Evolutionary conservation across 2,888 invertebrate genomes (phyloP).

Genomic region (Drosophila prostipennis): DNA sequence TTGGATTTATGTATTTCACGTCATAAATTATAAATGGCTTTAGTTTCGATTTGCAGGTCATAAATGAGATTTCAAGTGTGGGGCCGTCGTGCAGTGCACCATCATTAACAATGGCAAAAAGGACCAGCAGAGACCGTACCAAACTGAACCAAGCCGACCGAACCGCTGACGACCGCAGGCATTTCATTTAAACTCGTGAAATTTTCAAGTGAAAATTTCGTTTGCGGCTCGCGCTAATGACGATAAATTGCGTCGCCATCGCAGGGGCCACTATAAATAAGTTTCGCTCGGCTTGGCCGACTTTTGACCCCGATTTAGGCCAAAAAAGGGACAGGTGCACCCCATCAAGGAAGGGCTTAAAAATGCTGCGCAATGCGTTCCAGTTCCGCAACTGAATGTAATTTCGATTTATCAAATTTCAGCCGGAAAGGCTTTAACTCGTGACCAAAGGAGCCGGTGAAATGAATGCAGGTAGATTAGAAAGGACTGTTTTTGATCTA

Average conservation of each 20-base stretch:
- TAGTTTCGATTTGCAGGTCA: too few relatives aligned
- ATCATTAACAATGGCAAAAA: constrained; percentile 49
- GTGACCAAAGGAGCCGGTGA: background rate
- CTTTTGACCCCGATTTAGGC: constrained; percentile 37
- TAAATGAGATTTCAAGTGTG: too few relatives aligned
- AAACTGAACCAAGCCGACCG: constrained; percentile 14
- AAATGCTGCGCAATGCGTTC: constrained; percentile 53
- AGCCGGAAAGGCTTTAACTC: background rate
- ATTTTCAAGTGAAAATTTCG: constrained; percentile 76
- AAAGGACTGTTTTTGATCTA: background rate
- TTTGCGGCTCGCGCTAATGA: constrained; percentile 68
- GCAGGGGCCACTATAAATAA: constrained; percentile 72
- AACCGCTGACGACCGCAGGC: constrained; percentile 61
- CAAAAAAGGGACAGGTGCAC: constrained; percentile 34
- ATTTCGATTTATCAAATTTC: constrained; percentile 30
- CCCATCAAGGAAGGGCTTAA: constrained; percentile 47
- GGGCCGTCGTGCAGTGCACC: constrained; percentile 10
- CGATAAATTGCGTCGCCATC: constrained; percentile 73
- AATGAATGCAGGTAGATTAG: constrained; percentile 13
- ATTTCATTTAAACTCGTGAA: constrained; percentile 72
- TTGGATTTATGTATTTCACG: too few relatives aligned
- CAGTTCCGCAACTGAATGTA: constrained; percentile 17
- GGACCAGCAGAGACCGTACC: constrained; percentile 12
- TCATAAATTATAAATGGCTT: too few relatives aligned
- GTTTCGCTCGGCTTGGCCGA: constrained; percentile 58